Evolutionary conservation across 2,888 invertebrate species (phyloP), one percentile per base, ranked within the genome.

Genomic region (Cyclophora albipunctata): DNA sequence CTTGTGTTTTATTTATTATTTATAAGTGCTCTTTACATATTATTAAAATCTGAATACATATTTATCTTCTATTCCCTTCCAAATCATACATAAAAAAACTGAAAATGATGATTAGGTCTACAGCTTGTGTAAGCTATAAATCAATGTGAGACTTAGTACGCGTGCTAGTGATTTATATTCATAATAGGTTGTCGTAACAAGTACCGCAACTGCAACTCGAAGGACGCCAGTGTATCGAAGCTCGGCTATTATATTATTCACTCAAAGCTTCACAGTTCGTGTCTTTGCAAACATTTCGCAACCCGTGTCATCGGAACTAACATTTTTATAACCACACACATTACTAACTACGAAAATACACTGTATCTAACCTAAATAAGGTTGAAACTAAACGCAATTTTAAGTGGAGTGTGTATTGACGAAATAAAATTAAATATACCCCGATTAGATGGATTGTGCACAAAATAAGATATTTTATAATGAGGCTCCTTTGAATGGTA

Each of bases 211-310:
- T 20, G 20, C 20, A 20, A 20, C 20, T 20, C 20, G 41, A 54
- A 55, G 53, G 50, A 57, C 53, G 59, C 53, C 54, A 54, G 53
- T 48, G 46, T 57, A 56, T 20, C 60, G 53, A 57, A 53, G 50
- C 58, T 56, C 51, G 37, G 55, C 59, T 55, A 63, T 60, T 60
- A 64, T 55, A 63, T 60, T 60, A 64, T 57, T 55, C 54, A 50
- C 56, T 54, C 53, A 60, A 49, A 61, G 58, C 54, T 57, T 59
- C 63, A 56, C 59, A 55, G 58, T 58, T 66, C 66, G 60, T 59
- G 66, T 62, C 57, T 56, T 51, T 51, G 51, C 50, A 54, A 45
- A 53, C 52, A 44, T 63, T 52, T 56, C 55, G 57, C 58, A 66
- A 66, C 48, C 45, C 47, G 50, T 57, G 56, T 52, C 60, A 61